Evolutionary conservation across 1,140 invertebrate species (phyloP).

Genomic region (Drosophila willistoni): DNA sequence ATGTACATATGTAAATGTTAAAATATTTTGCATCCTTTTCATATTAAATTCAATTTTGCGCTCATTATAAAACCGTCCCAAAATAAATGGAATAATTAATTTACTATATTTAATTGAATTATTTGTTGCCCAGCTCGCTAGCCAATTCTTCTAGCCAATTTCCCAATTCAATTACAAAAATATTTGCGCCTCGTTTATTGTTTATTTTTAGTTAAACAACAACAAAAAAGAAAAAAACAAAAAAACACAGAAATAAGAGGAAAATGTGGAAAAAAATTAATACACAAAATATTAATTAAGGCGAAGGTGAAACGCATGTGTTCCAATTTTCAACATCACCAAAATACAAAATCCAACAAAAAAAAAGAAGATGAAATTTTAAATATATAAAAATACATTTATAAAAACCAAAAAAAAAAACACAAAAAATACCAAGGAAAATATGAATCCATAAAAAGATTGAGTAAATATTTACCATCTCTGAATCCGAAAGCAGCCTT

Average conservation of each 20-base stretch:
- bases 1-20: no score
- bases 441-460: slow-evolving; percentile 20
- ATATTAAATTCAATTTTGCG: slow-evolving; percentile 21
- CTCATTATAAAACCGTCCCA: slow-evolving; percentile 15
- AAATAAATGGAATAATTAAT: slow-evolving; percentile 7
- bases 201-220: slow-evolving; percentile 18
- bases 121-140: not conserved
- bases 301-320: slow-evolving; percentile 75
- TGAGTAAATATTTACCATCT: slow-evolving; percentile 4
- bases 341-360: slow-evolving; percentile 17
- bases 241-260: slow-evolving; percentile 34
- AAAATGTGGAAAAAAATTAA: slow-evolving; percentile 45
- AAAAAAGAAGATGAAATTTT: slow-evolving; percentile 8
- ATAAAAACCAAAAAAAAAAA: slow-evolving; percentile 2
- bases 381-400: slow-evolving; percentile 1
- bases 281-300: slow-evolving; percentile 68
- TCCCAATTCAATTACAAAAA: slow-evolving; percentile 37
- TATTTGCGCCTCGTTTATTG: slow-evolving; percentile 24
- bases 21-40: not conserved
- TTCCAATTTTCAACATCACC: slow-evolving; percentile 48
- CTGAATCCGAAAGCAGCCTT: not conserved
- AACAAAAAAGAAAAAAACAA: slow-evolving; percentile 51
- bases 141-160: slow-evolving; percentile 12
- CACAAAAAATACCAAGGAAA: slow-evolving; percentile 32
- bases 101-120: slow-evolving; percentile 9